Evolutionary conservation across 2,888 invertebrate species (phyloP).

Genomic region (Pseudococcus viburni): DNA sequence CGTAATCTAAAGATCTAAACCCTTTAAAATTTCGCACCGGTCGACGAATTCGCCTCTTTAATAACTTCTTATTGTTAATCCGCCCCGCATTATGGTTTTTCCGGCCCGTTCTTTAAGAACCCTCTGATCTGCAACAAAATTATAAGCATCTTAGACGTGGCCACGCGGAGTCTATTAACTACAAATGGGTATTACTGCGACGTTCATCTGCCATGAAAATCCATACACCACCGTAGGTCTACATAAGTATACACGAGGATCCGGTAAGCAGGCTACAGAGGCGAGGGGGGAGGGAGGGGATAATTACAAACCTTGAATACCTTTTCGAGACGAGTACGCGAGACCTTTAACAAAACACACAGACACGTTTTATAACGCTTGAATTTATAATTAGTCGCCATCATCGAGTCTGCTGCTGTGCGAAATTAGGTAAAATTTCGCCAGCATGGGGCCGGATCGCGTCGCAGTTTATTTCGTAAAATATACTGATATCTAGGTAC

Average conservation of each 20-base stretch:
- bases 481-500: too few relatives aligned
- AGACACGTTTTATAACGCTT: background rate
- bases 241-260: background rate
- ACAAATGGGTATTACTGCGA: background rate
- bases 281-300: background rate
- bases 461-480: background rate
- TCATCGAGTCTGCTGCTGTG: background rate
- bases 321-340: background rate
- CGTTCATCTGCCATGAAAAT: constrained; percentile 1
- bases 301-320: constrained; percentile 10
- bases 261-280: background rate
- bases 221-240: background rate
- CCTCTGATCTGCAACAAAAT: background rate
- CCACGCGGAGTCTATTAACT: constrained; percentile 23
- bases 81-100: background rate
- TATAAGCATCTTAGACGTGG: constrained; percentile 3
- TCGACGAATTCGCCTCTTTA: constrained; percentile 5
- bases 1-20: background rate
- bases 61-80: constrained; percentile 25
- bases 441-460: too few relatives aligned
- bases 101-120: constrained; percentile 24
- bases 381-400: constrained; percentile 4
- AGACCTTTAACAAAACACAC: background rate
- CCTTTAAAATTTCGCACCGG: background rate
- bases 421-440: background rate